phyloP scores from a whole-genome alignment of 2,797 vertebrate species.

The Aeoliscus strigatus region DNA sequence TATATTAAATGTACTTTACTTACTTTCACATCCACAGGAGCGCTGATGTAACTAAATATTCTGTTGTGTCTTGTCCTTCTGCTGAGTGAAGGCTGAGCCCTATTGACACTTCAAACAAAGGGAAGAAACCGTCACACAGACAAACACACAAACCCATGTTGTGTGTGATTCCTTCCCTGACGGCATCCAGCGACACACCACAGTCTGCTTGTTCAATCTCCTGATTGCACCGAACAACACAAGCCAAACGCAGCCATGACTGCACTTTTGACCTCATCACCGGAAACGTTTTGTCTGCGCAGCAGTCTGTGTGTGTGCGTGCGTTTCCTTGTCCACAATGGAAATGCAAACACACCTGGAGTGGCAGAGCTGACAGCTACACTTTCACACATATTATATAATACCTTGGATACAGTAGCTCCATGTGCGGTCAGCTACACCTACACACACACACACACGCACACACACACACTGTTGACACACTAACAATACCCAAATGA shows the following conservation, averaged over 20 bases:
- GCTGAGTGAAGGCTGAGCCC: not conserved
- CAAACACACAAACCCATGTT: too few species aligned
- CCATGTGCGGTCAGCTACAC: constrained; percentile 28
- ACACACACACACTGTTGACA: constrained; percentile 36
- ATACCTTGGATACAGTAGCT: constrained; percentile 33
- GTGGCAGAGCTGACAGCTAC: constrained; percentile 35
- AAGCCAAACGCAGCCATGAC: not conserved
- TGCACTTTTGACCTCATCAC: constrained; percentile 23
- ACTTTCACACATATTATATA: constrained; percentile 56
- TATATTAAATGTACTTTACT: too few species aligned
- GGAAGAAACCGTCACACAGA: too few species aligned
- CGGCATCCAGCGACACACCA: constrained; percentile 1
- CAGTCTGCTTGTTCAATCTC: too few species aligned
- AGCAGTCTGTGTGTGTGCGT: not conserved
- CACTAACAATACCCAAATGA: constrained; percentile 21
- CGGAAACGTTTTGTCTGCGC: constrained; percentile 13
- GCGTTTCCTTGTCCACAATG: constrained; percentile 20
- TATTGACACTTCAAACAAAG: constrained; percentile 18
- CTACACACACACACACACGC: constrained; percentile 18
- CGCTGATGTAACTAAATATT: not conserved
- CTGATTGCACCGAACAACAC: constrained; percentile 1
- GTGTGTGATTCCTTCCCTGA: constrained; percentile 15
- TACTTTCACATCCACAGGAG: too few species aligned
- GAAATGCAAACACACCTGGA: constrained; percentile 69
- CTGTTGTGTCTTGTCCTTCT: constrained; percentile 1